These are phyloP conservation scores for Sarcophaga variegata DNA, from an alignment of 2,888 invertebrate species.

Conservation along the genomic window DNA sequence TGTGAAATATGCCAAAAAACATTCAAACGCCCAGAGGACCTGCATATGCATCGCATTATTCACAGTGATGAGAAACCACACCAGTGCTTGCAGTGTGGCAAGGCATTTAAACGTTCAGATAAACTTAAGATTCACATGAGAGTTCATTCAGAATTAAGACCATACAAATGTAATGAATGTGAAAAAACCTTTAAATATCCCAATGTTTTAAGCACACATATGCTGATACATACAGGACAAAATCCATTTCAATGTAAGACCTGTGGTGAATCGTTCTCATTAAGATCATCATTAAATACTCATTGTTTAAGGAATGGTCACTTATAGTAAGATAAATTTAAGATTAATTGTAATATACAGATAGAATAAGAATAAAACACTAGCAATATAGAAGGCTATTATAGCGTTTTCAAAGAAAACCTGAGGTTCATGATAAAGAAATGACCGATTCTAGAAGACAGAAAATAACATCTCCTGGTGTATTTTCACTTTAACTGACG, in stretches of 20 bases:
- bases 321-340: constrained; percentile 38
- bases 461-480: too few species aligned
- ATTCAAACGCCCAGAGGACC: constrained; percentile 85
- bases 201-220: constrained; percentile 86
- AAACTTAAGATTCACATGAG: constrained; percentile 74
- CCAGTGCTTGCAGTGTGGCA: constrained; percentile 74
- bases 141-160: constrained; percentile 74
- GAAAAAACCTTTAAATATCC: constrained; percentile 85
- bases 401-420: too few species aligned
- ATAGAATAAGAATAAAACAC: too few species aligned
- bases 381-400: too few species aligned
- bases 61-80: constrained; percentile 74
- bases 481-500: too few species aligned
- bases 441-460: too few species aligned
- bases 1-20: constrained; percentile 78
- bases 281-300: constrained; percentile 65
- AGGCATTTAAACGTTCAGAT: constrained; percentile 71
- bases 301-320: constrained; percentile 66
- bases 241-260: constrained; percentile 65
- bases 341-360: constrained; percentile 22
- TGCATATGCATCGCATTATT: constrained; percentile 86
- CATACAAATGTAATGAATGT: constrained; percentile 53
- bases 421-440: too few species aligned
- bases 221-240: constrained; percentile 83
- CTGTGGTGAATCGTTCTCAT: constrained; percentile 64